Evolutionary conservation across 2,797 vertebrate genomes (phyloP).

Genomic region (Enteromius mattozi): DNA sequence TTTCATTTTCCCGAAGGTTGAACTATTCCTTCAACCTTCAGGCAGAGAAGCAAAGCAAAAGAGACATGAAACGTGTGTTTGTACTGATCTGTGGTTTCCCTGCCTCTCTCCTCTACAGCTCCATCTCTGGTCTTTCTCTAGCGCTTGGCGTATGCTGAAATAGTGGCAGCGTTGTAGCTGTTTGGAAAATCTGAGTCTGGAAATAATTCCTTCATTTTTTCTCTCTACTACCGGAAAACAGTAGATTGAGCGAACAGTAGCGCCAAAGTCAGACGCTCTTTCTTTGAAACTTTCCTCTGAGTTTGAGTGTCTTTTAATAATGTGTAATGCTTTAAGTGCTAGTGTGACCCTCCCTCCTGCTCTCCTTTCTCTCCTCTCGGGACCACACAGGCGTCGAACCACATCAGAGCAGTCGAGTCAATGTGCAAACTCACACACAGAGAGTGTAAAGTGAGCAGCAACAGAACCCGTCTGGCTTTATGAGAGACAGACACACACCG

Average conservation of each 20-base stretch:
- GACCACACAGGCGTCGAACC: slow-evolving; percentile 83
- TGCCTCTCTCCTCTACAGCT: slow-evolving; percentile 43
- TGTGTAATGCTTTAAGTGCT: slow-evolving; percentile 47
- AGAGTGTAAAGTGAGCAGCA: slow-evolving; percentile 70
- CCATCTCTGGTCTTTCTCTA: slow-evolving; percentile 64
- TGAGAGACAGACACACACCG: slow-evolving; percentile 59
- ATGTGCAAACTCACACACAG: slow-evolving; percentile 81
- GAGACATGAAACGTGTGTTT: slow-evolving; percentile 15
- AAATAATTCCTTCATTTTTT: slow-evolving; percentile 28
- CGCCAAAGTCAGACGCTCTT: slow-evolving; percentile 37
- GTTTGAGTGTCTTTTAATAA: slow-evolving; percentile 58
- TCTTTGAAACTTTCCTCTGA: slow-evolving; percentile 46
- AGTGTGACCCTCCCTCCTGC: slow-evolving; percentile 59
- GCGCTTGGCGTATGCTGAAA: slow-evolving; percentile 71
- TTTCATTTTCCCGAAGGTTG: background rate
- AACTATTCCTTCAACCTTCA: background rate
- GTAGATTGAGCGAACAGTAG: slow-evolving; percentile 42
- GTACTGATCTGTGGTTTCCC: slow-evolving; percentile 28
- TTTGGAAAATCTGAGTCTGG: slow-evolving; percentile 35
- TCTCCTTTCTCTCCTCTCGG: slow-evolving; percentile 77
- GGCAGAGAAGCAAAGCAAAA: slow-evolving; percentile 16
- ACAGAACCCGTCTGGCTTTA: slow-evolving; percentile 52
- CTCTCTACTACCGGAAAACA: slow-evolving; percentile 28
- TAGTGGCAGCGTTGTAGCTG: slow-evolving; percentile 48
- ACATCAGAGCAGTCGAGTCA: slow-evolving; percentile 81